Conservation (phyloP, 2,888 invertebrate species). For the Phalera bucephala region DNA sequence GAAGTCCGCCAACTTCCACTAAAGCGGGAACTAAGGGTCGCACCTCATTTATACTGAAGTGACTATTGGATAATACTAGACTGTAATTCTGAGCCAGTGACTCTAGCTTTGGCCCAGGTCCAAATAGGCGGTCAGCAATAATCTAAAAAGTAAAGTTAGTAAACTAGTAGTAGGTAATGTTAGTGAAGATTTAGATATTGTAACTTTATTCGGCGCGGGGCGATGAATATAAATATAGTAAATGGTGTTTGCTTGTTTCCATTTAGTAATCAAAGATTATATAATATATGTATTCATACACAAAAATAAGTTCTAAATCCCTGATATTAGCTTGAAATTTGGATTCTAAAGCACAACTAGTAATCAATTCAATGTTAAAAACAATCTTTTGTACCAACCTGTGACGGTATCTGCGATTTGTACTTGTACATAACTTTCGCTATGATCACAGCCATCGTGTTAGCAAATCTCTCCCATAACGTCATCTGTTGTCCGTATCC, state of each 20-base stretch:
- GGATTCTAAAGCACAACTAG: no score
- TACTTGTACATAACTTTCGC: slow-evolving; percentile 66
- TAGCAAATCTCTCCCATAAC: slow-evolving; percentile 71
- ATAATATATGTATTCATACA: no score
- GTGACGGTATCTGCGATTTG: slow-evolving; percentile 69
- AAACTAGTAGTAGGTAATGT: no score
- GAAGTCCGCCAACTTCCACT: slow-evolving; percentile 82
- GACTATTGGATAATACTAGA: slow-evolving; percentile 80
- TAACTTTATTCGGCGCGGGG: no score
- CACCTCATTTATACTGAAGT: slow-evolving; percentile 80
- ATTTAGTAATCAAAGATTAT: no score
- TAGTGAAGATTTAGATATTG: no score
- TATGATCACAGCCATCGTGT: slow-evolving; percentile 64
- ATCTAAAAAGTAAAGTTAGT: slow-evolving; percentile 46
- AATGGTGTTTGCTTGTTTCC: no score
- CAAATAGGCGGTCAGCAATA: slow-evolving; percentile 77
- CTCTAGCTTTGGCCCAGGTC: slow-evolving; percentile 68
- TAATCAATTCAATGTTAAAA: no score
- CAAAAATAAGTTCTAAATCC: no score
- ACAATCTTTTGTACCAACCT: slow-evolving; percentile 41
- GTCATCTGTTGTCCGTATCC: slow-evolving; percentile 75
- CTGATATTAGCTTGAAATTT: no score
- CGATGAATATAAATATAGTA: no score
- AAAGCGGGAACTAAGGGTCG: slow-evolving; percentile 80
- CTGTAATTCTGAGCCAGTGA: slow-evolving; percentile 75